A percentile compares a stretch with the other conserved stretches of the same genome.
Evolutionary conservation across 2,113 vertebrate species (phyloP).

Genomic region (Cynopterus brachyotis): DNA sequence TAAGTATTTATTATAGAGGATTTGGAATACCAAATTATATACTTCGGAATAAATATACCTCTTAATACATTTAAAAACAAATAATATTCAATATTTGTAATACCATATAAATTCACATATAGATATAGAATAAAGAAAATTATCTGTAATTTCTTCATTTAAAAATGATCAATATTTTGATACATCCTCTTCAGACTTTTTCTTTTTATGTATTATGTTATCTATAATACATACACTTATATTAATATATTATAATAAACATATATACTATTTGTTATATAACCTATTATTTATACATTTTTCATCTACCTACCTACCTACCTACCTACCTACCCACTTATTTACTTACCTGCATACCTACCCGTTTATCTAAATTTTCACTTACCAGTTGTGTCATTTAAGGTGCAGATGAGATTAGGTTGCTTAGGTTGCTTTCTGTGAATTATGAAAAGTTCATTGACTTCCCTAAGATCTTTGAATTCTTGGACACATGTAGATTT

Average conservation of each 20-base stretch:
- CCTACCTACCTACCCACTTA: background rate
- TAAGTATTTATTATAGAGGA: background rate
- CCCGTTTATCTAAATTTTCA: background rate
- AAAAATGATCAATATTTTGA: background rate
- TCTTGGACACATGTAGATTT: background rate
- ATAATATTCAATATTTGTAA: background rate
- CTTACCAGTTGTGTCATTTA: background rate
- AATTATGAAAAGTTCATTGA: background rate
- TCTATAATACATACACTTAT: background rate
- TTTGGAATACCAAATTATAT: background rate
- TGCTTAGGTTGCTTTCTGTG: background rate
- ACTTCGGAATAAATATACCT: background rate
- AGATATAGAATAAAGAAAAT: background rate
- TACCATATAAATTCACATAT: background rate
- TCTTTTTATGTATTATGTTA: background rate
- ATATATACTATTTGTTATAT: background rate
- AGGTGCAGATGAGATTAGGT: background rate
- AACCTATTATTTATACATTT: background rate
- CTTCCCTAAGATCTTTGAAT: background rate
- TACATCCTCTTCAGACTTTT: background rate
- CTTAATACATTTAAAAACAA: background rate
- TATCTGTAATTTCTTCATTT: constrained; percentile 22
- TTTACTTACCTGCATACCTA: background rate
- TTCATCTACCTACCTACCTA: background rate
- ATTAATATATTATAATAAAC: background rate